Evolutionary conservation across 92 coral and sea anemone species (phyloP).

Genomic region (Phenganax marumi): DNA sequence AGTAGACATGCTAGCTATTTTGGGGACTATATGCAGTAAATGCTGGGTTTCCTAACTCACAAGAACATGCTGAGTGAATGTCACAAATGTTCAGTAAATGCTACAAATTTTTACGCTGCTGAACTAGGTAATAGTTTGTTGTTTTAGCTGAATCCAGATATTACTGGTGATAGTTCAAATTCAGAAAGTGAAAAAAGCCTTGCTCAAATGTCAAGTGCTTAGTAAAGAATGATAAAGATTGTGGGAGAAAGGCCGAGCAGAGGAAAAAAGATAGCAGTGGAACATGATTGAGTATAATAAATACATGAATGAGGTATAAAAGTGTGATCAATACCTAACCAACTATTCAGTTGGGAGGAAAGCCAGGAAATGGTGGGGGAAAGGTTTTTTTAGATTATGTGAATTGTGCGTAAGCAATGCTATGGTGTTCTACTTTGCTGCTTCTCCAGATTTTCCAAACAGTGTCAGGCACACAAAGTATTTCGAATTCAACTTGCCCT

Average conservation of each 20-base stretch:
- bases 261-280: not conserved
- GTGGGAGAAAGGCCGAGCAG: not conserved
- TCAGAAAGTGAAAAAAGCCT: not conserved
- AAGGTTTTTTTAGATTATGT: not conserved
- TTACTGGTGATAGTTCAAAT: not conserved
- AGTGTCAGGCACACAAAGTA: not conserved
- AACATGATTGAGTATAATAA: too few relatives aligned
- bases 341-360: too few relatives aligned
- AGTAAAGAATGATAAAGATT: not conserved
- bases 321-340: too few relatives aligned
- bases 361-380: not conserved
- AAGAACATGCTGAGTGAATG: conserved; percentile 8
- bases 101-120: not conserved
- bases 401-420: not conserved
- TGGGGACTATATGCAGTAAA: too few relatives aligned
- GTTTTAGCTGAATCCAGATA: not conserved
- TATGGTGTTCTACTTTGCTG: conserved; percentile 1
- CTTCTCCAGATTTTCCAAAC: conserved; percentile 1
- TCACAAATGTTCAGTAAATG: too few relatives aligned
- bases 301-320: too few relatives aligned
- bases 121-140: not conserved
- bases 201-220: not conserved
- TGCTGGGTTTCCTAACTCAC: too few relatives aligned
- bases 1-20: too few relatives aligned
- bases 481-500: not conserved